Conservation (phyloP, 92 coral and sea anemone genomes). For the Siderastrea radians region DNA sequence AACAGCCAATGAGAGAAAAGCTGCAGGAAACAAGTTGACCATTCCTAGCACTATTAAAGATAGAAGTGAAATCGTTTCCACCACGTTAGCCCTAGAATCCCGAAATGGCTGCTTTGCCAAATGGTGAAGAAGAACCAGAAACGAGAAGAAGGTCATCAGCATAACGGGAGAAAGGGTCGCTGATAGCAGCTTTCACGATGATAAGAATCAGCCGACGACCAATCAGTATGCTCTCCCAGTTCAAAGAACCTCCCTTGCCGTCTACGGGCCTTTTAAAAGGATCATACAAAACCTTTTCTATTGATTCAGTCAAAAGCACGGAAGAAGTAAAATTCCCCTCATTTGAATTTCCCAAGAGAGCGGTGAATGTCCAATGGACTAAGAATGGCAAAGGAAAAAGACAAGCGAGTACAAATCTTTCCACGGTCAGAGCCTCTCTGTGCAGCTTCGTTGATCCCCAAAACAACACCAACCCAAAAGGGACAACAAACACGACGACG, state of each 20-base stretch:
- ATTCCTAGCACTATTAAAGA: slow-evolving; percentile 57
- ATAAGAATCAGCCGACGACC: slow-evolving; percentile 73
- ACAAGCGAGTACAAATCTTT: slow-evolving; percentile 59
- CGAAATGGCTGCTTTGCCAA: slow-evolving; percentile 61
- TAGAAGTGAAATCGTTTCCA: slow-evolving; percentile 69
- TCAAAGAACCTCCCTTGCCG: slow-evolving; percentile 55
- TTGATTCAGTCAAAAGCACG: slow-evolving; percentile 14
- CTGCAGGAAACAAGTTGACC: slow-evolving; percentile 62
- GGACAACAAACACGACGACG: slow-evolving; percentile 60
- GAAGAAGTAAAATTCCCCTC: neutral
- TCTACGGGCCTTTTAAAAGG: slow-evolving; percentile 55
- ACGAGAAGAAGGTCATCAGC: slow-evolving; percentile 60
- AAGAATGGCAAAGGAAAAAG: slow-evolving; percentile 72
- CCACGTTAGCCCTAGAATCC: slow-evolving; percentile 50
- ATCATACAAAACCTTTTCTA: slow-evolving; percentile 47
- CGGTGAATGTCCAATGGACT: slow-evolving; percentile 30
- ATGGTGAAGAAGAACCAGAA: slow-evolving; percentile 74
- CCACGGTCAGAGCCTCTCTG: slow-evolving; percentile 56
- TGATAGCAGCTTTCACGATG: slow-evolving; percentile 47
- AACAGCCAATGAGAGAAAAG: slow-evolving; percentile 42
- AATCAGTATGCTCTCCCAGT: slow-evolving; percentile 84
- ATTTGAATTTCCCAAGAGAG: neutral
- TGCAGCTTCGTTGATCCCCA: slow-evolving; percentile 75
- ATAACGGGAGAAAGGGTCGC: slow-evolving; percentile 64
- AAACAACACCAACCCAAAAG: slow-evolving; percentile 65